phyloP scores from a whole-genome alignment of 2,797 vertebrate species.

The Gymnothorax reevesii region DNA sequence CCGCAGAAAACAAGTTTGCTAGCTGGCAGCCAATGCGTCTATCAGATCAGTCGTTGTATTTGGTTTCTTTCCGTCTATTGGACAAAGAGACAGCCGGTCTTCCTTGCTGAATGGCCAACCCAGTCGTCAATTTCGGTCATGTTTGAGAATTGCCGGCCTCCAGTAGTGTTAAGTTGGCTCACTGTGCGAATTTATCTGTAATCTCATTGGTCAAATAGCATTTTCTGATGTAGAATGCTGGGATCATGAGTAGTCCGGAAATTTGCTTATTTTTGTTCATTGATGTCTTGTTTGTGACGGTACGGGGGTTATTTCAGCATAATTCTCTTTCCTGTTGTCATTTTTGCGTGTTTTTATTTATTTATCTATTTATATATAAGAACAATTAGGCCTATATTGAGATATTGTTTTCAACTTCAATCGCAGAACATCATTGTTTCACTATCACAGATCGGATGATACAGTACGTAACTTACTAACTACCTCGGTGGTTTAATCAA shows the following conservation, averaged over 20 bases:
- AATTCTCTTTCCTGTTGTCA: not conserved
- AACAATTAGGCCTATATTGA: too few relatives aligned
- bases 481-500: not conserved
- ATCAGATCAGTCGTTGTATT: not conserved
- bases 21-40: constrained; percentile 4
- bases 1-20: constrained; percentile 16
- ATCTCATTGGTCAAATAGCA: not conserved
- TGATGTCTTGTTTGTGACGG: not conserved
- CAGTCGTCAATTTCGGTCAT: not conserved
- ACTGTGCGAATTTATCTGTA: not conserved
- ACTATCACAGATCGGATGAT: not conserved
- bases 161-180: constrained; percentile 6
- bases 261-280: not conserved
- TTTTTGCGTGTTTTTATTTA: not conserved
- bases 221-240: not conserved
- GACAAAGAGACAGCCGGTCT: not conserved
- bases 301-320: not conserved
- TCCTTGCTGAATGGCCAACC: not conserved
- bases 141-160: not conserved
- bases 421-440: not conserved
- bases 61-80: constrained; percentile 8
- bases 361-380: too few relatives aligned
- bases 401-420: not conserved
- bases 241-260: not conserved
- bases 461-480: not conserved